A percentile compares a stretch with the other conserved stretches of the same genome.
phyloP scores from a whole-genome alignment of 2,797 vertebrate species.

The Salmo trutta region DNA sequence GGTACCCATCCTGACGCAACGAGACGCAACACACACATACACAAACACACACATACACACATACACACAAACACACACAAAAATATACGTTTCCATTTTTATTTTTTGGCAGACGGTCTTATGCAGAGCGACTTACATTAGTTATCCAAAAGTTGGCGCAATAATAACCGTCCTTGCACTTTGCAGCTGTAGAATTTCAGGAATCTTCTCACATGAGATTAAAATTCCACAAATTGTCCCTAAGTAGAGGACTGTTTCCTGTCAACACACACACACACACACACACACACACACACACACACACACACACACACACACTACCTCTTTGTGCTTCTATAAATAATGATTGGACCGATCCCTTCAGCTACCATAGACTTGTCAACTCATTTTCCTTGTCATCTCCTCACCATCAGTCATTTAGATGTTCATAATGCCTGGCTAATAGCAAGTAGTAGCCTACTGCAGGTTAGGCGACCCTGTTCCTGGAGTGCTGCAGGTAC shows the following conservation, averaged over 20 bases:
- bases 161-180: slow-evolving; percentile 15
- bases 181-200: slow-evolving; percentile 42
- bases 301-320: neutral
- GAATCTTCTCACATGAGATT: slow-evolving; percentile 54
- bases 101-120: too few relatives aligned
- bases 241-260: slow-evolving; percentile 46
- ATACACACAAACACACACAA: too few relatives aligned
- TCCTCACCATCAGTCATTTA: slow-evolving; percentile 38
- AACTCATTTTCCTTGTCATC: slow-evolving; percentile 15
- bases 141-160: neutral
- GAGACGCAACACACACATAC: neutral
- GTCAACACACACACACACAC: slow-evolving; percentile 20
- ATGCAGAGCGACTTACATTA: neutral
- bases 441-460: too few relatives aligned
- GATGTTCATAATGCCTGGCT: neutral
- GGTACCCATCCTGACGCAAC: slow-evolving; percentile 63
- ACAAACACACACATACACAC: neutral
- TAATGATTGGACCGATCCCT: slow-evolving; percentile 28
- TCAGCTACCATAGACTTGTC: slow-evolving; percentile 35
- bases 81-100: too few relatives aligned
- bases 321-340: slow-evolving; percentile 31
- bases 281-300: slow-evolving; percentile 11
- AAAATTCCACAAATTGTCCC: slow-evolving; percentile 50
- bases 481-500: too few relatives aligned
- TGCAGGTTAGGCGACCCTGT: too few relatives aligned